Base-by-base conservation (phyloP, 2,113 vertebrate genomes). In the Etheostoma spectabile region DNA sequence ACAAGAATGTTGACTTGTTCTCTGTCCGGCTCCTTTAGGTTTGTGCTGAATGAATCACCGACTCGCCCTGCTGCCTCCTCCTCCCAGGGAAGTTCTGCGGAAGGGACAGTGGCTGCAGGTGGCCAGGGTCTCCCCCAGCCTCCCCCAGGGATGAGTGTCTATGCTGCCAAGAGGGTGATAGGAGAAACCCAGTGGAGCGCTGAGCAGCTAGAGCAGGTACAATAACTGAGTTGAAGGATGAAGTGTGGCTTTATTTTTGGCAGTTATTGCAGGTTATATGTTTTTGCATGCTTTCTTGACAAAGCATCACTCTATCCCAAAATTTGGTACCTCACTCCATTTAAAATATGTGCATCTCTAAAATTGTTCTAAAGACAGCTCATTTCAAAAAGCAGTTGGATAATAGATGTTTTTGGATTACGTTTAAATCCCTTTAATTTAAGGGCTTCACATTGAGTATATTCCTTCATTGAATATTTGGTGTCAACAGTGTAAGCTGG, bases 141-240 rank as follows among this genome's bases (percentile, higher is more conserved):
- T 16, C 98, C 98, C 81, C 97, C 98, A 8, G 98, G 98, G 57
- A 97, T 99, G 97, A 99, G 97, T 78, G 97, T 99, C 82, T 98
- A 98, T 76, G 97, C 97, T 79, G 98, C 97, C 75, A 99, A 99
- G 74, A 95, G 98, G 82, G 96, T 99, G 77, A 97, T 99, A 83
- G 98, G 98, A 85, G 98, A 99, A 89, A 95, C 94, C 21, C 98
- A 97, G 1, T 99, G 98, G 98, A 98, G 96, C 11, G 96, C 98
- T 15, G 98, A 99, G 90, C 96, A 99, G 70, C 89, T 99, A 21
- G 98, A 99, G 89, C 98, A 99, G 97, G 98, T 99, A 95, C 48
- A 42, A 1, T 59, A 21, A 21, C 35, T 35, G 19, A 53, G 22
- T 55, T 52, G 11, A 18, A 65, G 27, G 24, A 74, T 18, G 13